Evolutionary conservation across 1,140 invertebrate genomes (phyloP).

Genomic region (Oryzaephilus surinamensis): DNA sequence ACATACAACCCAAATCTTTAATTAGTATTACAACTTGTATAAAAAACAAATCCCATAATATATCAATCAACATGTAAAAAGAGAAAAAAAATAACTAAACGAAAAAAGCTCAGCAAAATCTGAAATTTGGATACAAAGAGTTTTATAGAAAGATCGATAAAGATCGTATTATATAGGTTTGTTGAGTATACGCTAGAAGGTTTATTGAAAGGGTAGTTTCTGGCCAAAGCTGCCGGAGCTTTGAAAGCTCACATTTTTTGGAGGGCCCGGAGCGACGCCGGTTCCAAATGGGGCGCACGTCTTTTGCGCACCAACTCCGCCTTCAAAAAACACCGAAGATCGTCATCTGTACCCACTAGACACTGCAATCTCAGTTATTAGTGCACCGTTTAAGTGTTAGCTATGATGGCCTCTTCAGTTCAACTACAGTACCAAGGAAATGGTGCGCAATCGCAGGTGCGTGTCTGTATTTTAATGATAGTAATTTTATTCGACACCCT

Average conservation of each 20-base stretch:
- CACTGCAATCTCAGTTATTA: slow-evolving; percentile 35
- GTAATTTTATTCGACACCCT: slow-evolving; percentile 26
- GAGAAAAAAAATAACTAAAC: too few relatives aligned
- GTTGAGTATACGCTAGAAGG: background rate
- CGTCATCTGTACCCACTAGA: slow-evolving; percentile 23
- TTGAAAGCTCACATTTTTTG: too few relatives aligned
- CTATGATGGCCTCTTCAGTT: slow-evolving; percentile 31
- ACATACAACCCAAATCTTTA: too few relatives aligned
- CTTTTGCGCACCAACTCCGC: slow-evolving; percentile 27
- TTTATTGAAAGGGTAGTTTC: background rate
- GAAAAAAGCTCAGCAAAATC: too few relatives aligned
- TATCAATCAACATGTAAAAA: too few relatives aligned
- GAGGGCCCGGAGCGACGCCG: slow-evolving; percentile 1
- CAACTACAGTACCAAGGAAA: slow-evolving; percentile 22
- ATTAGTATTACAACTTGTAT: too few relatives aligned
- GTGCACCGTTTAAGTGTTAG: slow-evolving; percentile 32
- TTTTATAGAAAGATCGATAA: background rate
- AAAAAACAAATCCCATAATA: too few relatives aligned
- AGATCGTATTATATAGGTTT: background rate
- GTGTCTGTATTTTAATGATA: slow-evolving; percentile 30
- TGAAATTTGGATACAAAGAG: background rate
- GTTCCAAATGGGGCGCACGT: slow-evolving; percentile 22
- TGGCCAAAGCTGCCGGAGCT: background rate
- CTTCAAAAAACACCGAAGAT: slow-evolving; percentile 25
- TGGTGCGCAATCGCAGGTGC: slow-evolving; percentile 34